These are phyloP conservation scores for Tolypeutes matacus DNA, from an alignment of 2,797 vertebrate species.

Conservation along the genomic window DNA sequence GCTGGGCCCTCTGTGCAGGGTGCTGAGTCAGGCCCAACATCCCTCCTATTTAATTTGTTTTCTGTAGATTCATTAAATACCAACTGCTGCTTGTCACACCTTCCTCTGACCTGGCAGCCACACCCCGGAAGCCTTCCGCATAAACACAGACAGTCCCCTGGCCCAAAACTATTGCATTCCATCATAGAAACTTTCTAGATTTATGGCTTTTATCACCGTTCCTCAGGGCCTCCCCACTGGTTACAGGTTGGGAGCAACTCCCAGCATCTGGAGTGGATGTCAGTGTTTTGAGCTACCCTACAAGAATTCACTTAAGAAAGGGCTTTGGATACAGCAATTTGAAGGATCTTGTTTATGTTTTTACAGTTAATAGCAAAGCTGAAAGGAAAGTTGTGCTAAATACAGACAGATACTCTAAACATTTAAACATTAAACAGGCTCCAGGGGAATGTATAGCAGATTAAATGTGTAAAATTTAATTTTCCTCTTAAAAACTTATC, in stretches of 20 bases:
- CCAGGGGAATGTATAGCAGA: neutral
- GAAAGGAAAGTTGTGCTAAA: neutral
- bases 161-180: too few species aligned
- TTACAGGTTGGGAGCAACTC: neutral
- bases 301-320: neutral
- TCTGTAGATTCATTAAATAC: neutral
- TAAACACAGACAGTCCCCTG: neutral
- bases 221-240: neutral
- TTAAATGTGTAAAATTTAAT: conserved; percentile 3
- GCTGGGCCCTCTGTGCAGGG: neutral
- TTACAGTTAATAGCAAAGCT: neutral
- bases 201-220: neutral
- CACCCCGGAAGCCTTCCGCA: neutral
- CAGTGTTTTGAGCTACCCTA: neutral
- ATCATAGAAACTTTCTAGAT: neutral
- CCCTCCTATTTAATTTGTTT: neutral
- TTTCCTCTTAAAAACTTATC: conserved; percentile 20
- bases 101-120: neutral
- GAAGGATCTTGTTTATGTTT: neutral
- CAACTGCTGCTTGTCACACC: neutral
- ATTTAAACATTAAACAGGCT: neutral
- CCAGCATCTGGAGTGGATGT: too few species aligned
- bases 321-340: neutral
- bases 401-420: neutral
- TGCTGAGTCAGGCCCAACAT: too few species aligned